A percentile compares a stretch with the other conserved stretches of the same genome.
Conservation (phyloP, 2,113 vertebrate genomes). For the Misgurnus mizolepis region DNA sequence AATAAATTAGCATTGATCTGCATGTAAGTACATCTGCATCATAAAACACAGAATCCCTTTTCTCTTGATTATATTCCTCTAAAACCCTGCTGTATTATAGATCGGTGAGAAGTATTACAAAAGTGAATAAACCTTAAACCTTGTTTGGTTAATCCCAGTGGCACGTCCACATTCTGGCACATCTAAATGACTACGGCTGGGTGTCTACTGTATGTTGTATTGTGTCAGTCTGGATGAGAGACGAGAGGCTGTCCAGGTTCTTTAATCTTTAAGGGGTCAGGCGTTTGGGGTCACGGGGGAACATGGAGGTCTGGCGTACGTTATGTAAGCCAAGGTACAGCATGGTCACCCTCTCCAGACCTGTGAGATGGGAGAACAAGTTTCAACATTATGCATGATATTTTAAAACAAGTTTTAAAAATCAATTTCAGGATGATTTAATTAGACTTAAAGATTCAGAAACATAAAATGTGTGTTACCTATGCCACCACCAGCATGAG, state of each 20-base stretch:
- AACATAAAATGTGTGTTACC: slow-evolving; percentile 72
- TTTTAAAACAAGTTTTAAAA: not conserved
- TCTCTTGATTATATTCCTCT: slow-evolving; percentile 38
- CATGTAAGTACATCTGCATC: not conserved
- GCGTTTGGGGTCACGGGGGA: slow-evolving; percentile 95
- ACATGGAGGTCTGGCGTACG: slow-evolving; percentile 97
- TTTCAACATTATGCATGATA: not conserved
- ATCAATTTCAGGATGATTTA: too few relatives aligned
- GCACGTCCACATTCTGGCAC: slow-evolving; percentile 48
- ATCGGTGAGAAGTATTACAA: slow-evolving; percentile 22
- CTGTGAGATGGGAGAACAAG: slow-evolving; percentile 66
- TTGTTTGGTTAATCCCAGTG: slow-evolving; percentile 50
- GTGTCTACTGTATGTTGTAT: slow-evolving; percentile 13
- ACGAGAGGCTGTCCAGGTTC: not conserved
- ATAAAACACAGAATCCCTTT: slow-evolving; percentile 36
- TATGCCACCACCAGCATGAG: slow-evolving; percentile 96
- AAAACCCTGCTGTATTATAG: not conserved
- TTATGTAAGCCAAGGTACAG: slow-evolving; percentile 95
- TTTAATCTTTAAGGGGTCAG: slow-evolving; percentile 84
- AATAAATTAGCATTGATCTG: not conserved
- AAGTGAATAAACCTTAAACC: slow-evolving; percentile 36
- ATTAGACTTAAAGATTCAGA: not conserved
- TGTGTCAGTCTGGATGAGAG: slow-evolving; percentile 10
- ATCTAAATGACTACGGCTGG: slow-evolving; percentile 12
- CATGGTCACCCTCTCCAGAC: slow-evolving; percentile 97